phyloP scores from a whole-genome alignment of 2,113 vertebrate species.

The Notechis scutatus region DNA sequence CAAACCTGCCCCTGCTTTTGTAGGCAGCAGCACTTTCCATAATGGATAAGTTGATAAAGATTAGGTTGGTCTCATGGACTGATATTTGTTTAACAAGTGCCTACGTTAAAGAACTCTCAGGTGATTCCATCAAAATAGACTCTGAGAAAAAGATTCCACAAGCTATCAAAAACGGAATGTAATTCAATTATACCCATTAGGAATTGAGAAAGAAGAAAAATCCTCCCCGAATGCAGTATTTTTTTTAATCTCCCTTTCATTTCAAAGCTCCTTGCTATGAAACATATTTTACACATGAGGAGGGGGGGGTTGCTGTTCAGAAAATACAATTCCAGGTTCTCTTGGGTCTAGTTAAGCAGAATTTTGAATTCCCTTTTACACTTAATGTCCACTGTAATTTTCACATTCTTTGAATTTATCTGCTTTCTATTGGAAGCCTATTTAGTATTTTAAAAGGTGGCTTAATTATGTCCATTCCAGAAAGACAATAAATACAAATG shows the following conservation, averaged over 20 bases:
- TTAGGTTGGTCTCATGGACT: neutral
- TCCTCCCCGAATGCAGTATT: neutral
- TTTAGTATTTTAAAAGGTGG: neutral
- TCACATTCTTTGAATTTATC: neutral
- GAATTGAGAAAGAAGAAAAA: neutral
- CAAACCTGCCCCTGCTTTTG: neutral
- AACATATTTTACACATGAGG: neutral
- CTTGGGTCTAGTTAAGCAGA: neutral
- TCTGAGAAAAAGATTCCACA: neutral
- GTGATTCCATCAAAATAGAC: neutral
- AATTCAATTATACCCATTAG: neutral
- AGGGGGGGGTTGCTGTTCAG: neutral
- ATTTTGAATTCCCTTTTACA: neutral
- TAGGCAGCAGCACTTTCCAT: neutral
- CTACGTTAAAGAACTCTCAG: neutral
- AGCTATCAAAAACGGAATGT: neutral
- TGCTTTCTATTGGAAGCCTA: neutral
- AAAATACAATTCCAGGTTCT: neutral
- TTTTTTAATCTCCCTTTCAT: neutral
- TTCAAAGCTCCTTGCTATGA: neutral
- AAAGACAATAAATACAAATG: conserved; percentile 3
- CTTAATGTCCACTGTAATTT: neutral
- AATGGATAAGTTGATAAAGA: neutral
- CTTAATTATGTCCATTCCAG: neutral
- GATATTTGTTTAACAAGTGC: neutral